phyloP scores from a whole-genome alignment of 2,888 invertebrate genomes.

The Strigamia crassipes region DNA sequence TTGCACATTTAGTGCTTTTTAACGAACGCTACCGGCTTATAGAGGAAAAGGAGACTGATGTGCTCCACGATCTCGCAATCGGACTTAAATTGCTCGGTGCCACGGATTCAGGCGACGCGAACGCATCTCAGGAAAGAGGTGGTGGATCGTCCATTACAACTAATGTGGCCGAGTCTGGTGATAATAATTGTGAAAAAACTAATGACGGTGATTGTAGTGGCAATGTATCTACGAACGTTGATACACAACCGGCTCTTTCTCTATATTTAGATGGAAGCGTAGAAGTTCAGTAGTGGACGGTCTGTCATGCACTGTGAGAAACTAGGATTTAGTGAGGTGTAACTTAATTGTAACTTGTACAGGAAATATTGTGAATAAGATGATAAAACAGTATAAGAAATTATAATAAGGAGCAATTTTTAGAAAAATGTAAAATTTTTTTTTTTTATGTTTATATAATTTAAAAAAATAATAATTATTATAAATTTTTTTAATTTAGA shows the following conservation, averaged over 20 bases:
- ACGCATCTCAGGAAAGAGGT: conserved; percentile 13
- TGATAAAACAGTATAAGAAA: conserved; percentile 27
- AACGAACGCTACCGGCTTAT: conserved; percentile 86
- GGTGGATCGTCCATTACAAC: conserved; percentile 10
- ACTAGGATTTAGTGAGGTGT: conserved; percentile 32
- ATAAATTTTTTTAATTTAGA: not conserved
- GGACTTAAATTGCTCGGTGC: conserved; percentile 65
- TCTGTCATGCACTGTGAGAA: conserved; percentile 10
- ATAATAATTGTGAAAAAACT: conserved; percentile 18
- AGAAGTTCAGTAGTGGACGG: conserved; percentile 11
- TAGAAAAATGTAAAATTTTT: conserved; percentile 21
- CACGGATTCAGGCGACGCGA: conserved; percentile 4
- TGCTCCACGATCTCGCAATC: conserved; percentile 86
- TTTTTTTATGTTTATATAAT: conserved; percentile 25
- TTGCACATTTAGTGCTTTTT: conserved; percentile 90
- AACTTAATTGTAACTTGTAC: conserved; percentile 38
- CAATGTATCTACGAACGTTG: conserved; percentile 1
- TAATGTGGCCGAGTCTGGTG: conserved; percentile 1
- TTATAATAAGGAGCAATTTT: conserved; percentile 35
- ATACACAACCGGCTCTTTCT: conserved; percentile 3
- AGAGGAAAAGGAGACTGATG: conserved; percentile 94
- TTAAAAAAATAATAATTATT: conserved; percentile 1
- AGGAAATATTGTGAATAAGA: conserved; percentile 42
- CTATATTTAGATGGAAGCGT: not conserved
- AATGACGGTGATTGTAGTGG: conserved; percentile 20